Percentiles rank a stretch among this genome's conserved stretches.
These are phyloP conservation scores for Perdita meconis DNA, from an alignment of 2,888 invertebrate genomes.

Conservation along the genomic window DNA sequence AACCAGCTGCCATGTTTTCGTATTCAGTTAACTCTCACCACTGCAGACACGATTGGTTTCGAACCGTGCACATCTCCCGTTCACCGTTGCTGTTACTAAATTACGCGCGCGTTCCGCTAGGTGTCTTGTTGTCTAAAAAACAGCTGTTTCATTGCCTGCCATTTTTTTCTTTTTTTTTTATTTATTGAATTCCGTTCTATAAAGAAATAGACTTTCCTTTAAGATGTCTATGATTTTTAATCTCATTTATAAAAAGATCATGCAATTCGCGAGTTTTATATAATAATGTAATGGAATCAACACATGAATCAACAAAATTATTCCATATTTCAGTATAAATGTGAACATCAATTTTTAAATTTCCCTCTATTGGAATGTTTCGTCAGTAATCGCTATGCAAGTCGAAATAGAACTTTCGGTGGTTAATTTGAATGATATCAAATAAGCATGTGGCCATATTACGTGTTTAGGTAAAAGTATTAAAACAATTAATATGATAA, in stretches of 20 bases:
- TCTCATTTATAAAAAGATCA: not conserved
- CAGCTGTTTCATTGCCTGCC: constrained; percentile 69
- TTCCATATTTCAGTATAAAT: no score
- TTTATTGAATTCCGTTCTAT: no score
- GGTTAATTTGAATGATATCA: not conserved
- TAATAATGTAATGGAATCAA: not conserved
- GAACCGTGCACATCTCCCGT: constrained; percentile 45
- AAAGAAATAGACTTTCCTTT: not conserved
- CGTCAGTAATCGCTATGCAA: not conserved
- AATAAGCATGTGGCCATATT: not conserved
- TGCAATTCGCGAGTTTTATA: not conserved
- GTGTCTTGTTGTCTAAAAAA: constrained; percentile 58
- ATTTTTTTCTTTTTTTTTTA: constrained; percentile 28
- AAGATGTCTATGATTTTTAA: not conserved
- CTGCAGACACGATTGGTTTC: constrained; percentile 43
- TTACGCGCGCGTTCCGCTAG: constrained; percentile 70
- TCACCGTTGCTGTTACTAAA: constrained; percentile 52
- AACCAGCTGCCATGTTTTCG: constrained; percentile 90
- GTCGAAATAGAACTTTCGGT: not conserved
- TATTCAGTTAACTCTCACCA: constrained; percentile 40
- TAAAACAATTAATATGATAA: constrained; percentile 30
- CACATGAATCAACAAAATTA: no score
- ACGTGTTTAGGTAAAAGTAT: not conserved
- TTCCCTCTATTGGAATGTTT: not conserved
- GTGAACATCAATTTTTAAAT: no score